These are phyloP conservation scores for Tetranychus piercei DNA, from an alignment of 2,888 invertebrate species.

Conservation along the genomic window DNA sequence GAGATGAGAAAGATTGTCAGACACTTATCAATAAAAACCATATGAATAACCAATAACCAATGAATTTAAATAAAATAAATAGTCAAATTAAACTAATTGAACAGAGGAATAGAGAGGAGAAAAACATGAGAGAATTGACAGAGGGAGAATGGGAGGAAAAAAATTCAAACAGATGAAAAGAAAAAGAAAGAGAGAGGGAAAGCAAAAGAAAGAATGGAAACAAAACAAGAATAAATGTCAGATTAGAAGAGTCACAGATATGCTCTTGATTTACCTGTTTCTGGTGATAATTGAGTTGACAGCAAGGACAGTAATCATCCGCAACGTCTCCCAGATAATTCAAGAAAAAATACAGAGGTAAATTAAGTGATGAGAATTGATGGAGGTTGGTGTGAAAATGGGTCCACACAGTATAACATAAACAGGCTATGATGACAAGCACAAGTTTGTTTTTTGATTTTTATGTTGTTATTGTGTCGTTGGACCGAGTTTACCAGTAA, in stretches of 20 bases:
- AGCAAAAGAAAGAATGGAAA: background rate
- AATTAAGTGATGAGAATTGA: background rate
- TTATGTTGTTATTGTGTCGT: background rate
- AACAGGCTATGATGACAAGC: background rate
- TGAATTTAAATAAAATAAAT: too few species aligned
- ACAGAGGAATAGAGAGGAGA: too few species aligned
- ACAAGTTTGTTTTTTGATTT: background rate
- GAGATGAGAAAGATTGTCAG: too few species aligned
- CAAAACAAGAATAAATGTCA: background rate
- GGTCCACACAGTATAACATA: background rate
- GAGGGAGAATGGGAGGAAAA: too few species aligned
- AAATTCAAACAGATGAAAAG: background rate
- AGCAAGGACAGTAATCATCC: conserved; percentile 1
- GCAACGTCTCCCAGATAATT: background rate
- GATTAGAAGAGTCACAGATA: background rate
- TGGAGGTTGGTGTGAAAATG: background rate
- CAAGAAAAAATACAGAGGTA: background rate
- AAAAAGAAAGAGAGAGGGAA: conserved; percentile 18
- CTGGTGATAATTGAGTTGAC: background rate
- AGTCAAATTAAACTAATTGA: too few species aligned
- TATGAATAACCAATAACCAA: too few species aligned
- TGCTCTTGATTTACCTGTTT: background rate
- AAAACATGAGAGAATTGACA: too few species aligned
- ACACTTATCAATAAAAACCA: too few species aligned
- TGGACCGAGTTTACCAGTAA: background rate